A percentile compares a stretch with the other conserved stretches of the same genome.
Evolutionary conservation across 2,113 vertebrate species (phyloP).

Genomic region (Scatophagus argus): DNA sequence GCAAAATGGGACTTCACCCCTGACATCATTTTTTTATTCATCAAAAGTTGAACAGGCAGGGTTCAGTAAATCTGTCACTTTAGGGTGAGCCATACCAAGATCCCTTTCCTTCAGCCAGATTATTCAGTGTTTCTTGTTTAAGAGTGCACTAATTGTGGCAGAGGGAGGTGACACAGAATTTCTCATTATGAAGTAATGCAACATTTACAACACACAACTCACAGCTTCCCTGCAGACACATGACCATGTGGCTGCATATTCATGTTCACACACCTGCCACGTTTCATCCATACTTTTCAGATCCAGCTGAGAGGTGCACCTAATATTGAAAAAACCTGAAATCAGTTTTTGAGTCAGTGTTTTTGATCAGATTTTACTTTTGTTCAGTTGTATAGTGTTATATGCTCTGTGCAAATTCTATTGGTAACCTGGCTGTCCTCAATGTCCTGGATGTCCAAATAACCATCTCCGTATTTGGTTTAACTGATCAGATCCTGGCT

Average conservation of each 20-base stretch:
- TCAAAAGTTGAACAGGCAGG: background rate
- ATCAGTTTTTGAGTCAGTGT: background rate
- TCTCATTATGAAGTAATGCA: constrained; percentile 16
- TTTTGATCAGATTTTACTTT: background rate
- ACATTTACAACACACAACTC: background rate
- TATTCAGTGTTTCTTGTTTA: constrained; percentile 42
- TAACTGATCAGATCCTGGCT: background rate
- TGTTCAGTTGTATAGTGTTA: too few relatives aligned
- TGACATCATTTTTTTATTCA: constrained; percentile 9
- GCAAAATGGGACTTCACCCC: constrained; percentile 21
- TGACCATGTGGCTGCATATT: background rate
- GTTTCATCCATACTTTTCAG: background rate
- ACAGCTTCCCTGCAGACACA: background rate
- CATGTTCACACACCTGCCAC: background rate
- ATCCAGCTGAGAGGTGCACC: background rate
- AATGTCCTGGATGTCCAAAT: background rate
- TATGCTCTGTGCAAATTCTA: background rate
- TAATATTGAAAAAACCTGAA: background rate
- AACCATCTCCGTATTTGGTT: background rate
- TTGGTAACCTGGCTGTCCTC: background rate
- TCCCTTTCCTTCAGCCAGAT: constrained; percentile 46
- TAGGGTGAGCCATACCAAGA: constrained; percentile 24
- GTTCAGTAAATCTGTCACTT: background rate
- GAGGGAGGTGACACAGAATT: constrained; percentile 1
- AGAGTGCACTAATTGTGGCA: background rate